phyloP scores from a whole-genome alignment of 2,113 vertebrate genomes.

The Mionectes macconnelli region DNA sequence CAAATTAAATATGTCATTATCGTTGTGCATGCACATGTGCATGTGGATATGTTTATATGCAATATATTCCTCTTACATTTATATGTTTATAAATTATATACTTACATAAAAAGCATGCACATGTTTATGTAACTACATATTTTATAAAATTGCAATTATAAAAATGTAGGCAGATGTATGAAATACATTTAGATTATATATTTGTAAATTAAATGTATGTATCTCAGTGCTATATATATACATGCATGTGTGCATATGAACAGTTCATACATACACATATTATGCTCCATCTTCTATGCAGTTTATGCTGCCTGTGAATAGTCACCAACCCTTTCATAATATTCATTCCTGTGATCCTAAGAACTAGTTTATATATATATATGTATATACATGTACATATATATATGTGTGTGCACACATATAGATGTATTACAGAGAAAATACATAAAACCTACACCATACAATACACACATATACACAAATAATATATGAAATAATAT shows the following conservation, averaged over 20 bases:
- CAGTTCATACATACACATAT: not conserved
- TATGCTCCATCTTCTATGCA: fast-evolving
- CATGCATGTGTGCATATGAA: not conserved
- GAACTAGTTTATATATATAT: not conserved
- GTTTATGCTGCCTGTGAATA: not conserved
- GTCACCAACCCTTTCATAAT: not conserved
- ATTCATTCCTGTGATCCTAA: not conserved
- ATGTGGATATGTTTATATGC: not conserved
- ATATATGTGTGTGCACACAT: not conserved
- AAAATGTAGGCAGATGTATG: not conserved
- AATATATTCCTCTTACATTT: not conserved
- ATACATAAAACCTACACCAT: not conserved
- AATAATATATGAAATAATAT: not conserved
- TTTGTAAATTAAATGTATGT: not conserved
- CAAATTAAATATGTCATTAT: not conserved
- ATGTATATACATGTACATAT: no score
- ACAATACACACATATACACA: not conserved
- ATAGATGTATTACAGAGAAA: not conserved
- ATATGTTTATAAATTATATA: not conserved
- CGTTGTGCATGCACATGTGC: not conserved
- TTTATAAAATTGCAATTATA: not conserved
- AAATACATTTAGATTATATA: not conserved
- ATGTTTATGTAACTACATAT: not conserved
- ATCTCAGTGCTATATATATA: not conserved
- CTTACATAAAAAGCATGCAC: not conserved